Base-by-base conservation (phyloP, 2,888 invertebrate genomes). In the Acronicta leporina region DNA sequence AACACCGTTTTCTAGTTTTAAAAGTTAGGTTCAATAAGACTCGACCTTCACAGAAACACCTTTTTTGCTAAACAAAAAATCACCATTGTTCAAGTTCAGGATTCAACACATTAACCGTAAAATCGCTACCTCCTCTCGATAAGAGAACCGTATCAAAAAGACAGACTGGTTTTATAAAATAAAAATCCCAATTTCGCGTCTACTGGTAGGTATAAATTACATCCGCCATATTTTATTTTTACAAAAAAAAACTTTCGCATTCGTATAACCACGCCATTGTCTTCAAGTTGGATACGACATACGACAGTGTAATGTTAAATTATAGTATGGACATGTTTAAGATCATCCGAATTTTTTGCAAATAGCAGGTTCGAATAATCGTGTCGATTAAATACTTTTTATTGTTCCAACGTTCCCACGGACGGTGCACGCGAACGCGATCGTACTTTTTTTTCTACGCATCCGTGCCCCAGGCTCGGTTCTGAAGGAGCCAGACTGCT, bases 321-420 rank as follows among this genome's bases (percentile, higher is more conserved):
- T 70, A 73, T 68, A 68, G 53, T 38, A 41, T 66, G 20, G 20
- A 49, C 59, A 75, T 73, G 74, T 73, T 68, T 67, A 62, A 78
- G 77, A 86, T 84, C 77, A 77, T 67, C 80, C 75, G 68, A 85
- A 87, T 84, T 87, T 85, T 88, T 88, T 70, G 88, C 88, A 85
- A 89, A 89, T 87, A 81, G 82, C 84, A 86, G 79, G 85, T 81
- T 86, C 80, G 78, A 87, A 87, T 87, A 86, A 87, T 85, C 81
- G 80, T 75, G 63, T 49, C 79, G 69, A 77, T 77, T 77, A 79
- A 82, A 87, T 82, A 82, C 82, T 84, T 80, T 86, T 88, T 89
- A 87, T 89, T 88, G 87, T 87, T 84, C 70, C 77, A 64, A 72
- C 80, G 87, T 93, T 94, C 93, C 92, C 93, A 93, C 93, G 93